Evolutionary conservation across 2,888 invertebrate genomes (phyloP).

Genomic region (Euplagia quadripunctaria): DNA sequence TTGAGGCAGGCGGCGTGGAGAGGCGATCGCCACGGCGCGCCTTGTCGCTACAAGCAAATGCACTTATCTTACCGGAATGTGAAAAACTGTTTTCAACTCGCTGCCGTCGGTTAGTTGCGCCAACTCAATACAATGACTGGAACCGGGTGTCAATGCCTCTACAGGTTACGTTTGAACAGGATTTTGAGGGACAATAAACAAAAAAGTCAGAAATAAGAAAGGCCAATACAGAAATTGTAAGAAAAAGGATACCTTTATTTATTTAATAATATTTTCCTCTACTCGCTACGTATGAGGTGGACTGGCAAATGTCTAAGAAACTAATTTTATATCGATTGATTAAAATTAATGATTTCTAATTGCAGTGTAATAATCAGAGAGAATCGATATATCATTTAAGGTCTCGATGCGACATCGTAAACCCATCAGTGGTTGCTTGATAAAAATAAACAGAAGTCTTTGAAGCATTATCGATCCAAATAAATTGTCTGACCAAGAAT

Average conservation of each 20-base stretch:
- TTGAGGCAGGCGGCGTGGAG: slow-evolving; percentile 77
- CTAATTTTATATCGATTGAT: slow-evolving; percentile 52
- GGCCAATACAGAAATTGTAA: slow-evolving; percentile 74
- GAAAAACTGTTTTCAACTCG: slow-evolving; percentile 82
- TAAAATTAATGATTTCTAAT: slow-evolving; percentile 56
- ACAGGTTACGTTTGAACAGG: slow-evolving; percentile 75
- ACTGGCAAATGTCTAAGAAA: slow-evolving; percentile 35
- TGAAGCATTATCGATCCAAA: slow-evolving; percentile 81
- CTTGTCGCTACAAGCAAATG: slow-evolving; percentile 87
- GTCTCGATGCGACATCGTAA: slow-evolving; percentile 65
- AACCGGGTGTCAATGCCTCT: slow-evolving; percentile 76
- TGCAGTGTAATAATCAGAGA: slow-evolving; percentile 65
- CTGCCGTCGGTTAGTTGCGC: slow-evolving; percentile 82
- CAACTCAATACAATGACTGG: slow-evolving; percentile 73
- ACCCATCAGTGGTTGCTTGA: slow-evolving; percentile 66
- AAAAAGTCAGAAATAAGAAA: slow-evolving; percentile 71
- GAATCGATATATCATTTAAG: slow-evolving; percentile 61
- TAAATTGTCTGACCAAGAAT: slow-evolving; percentile 82
- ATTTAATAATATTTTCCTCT: slow-evolving; percentile 63
- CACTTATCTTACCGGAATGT: slow-evolving; percentile 86
- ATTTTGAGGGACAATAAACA: slow-evolving; percentile 74
- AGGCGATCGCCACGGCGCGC: slow-evolving; percentile 79
- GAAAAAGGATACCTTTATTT: slow-evolving; percentile 66
- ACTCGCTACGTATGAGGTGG: slow-evolving; percentile 43
- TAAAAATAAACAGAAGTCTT: slow-evolving; percentile 82